These are phyloP conservation scores for Eudyptes chrysolophus DNA, from an alignment of 2,113 vertebrate species.

Conservation along the genomic window DNA sequence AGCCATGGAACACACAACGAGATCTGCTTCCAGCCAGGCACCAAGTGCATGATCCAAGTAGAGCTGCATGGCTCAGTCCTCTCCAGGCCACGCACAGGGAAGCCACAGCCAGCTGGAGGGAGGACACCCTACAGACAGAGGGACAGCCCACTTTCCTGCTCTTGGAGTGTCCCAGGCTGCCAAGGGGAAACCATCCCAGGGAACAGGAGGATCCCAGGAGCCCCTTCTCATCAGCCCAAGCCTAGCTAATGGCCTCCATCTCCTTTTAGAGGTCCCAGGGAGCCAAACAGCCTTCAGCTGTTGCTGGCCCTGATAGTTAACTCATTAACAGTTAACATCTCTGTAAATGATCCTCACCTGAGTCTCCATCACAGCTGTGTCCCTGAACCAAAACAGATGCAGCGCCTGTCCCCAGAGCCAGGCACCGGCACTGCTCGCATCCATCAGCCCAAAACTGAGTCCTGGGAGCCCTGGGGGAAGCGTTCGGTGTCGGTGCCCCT, in stretches of 20 bases:
- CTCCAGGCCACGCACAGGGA: neutral
- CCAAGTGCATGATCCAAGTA: accelerated
- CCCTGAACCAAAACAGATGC: neutral
- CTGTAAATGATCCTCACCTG: neutral
- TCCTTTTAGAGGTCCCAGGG: neutral
- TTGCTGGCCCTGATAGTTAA: neutral
- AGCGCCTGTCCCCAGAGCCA: neutral
- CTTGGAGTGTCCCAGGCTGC: neutral
- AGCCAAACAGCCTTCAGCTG: neutral
- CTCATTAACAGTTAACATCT: neutral
- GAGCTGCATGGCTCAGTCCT: neutral
- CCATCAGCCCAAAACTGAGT: neutral
- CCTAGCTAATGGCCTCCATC: accelerated
- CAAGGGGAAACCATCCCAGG: neutral
- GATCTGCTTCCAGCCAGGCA: neutral
- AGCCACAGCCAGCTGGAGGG: neutral
- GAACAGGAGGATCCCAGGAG: neutral
- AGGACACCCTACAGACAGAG: neutral
- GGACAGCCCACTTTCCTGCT: neutral
- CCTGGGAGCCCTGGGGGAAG: accelerated
- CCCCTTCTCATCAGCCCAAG: accelerated
- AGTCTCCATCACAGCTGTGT: neutral
- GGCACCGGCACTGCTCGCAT: neutral
- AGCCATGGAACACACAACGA: accelerated
- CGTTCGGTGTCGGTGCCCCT: accelerated